Percentiles rank a stretch among this genome's conserved stretches.
These are phyloP conservation scores for Bombus pyrosoma DNA, from an alignment of 1,140 invertebrate genomes.

Conservation along the genomic window DNA sequence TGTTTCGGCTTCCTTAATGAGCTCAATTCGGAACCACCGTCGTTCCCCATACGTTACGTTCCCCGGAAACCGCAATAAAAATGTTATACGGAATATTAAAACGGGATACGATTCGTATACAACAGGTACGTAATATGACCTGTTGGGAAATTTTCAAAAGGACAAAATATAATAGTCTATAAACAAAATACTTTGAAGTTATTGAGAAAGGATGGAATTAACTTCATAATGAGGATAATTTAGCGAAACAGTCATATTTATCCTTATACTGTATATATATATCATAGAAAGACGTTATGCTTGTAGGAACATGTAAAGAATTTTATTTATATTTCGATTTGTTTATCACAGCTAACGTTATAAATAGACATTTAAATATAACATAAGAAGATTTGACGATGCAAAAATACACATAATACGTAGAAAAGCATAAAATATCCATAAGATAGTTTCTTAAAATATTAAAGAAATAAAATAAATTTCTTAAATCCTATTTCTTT, in stretches of 20 bases:
- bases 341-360: neutral
- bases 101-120: neutral
- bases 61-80: neutral
- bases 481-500: too few relatives aligned
- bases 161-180: too few relatives aligned
- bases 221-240: neutral
- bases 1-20: conserved; percentile 52
- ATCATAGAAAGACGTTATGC: too few relatives aligned
- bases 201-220: neutral
- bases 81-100: conserved; percentile 25
- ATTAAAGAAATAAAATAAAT: too few relatives aligned
- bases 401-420: too few relatives aligned
- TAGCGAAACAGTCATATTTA: neutral
- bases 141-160: too few relatives aligned
- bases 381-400: too few relatives aligned
- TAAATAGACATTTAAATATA: neutral
- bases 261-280: too few relatives aligned
- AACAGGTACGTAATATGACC: too few relatives aligned
- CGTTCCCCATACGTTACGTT: neutral
- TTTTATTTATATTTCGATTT: neutral
- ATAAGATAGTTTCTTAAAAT: too few relatives aligned
- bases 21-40: conserved; percentile 5
- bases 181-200: neutral
- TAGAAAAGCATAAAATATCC: too few relatives aligned
- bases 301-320: too few relatives aligned